Conservation (phyloP, 2,113 vertebrate genomes). For the Cranoglanis bouderius region DNA sequence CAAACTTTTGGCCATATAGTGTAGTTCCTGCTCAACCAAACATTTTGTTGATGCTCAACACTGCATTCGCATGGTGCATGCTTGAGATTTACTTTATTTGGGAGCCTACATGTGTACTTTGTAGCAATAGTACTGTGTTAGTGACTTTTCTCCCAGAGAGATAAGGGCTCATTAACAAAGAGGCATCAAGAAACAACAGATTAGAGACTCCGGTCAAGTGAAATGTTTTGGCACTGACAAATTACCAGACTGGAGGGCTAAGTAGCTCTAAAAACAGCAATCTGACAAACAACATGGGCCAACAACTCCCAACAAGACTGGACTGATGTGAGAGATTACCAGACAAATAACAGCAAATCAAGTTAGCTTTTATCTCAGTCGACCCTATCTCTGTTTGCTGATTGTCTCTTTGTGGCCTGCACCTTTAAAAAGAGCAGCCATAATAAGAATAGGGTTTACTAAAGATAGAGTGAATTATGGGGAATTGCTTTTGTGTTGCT, state of each 20-base stretch:
- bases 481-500: not conserved
- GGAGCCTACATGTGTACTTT: not conserved
- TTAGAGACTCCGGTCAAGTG: not conserved
- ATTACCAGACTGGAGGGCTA: conserved; percentile 1
- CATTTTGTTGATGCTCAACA: not conserved
- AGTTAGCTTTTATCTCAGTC: not conserved
- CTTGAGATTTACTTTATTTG: not conserved
- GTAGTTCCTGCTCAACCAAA: not conserved
- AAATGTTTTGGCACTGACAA: conserved; percentile 1
- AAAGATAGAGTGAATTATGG: not conserved
- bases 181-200: not conserved
- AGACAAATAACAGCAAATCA: conserved; percentile 42
- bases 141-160: not conserved
- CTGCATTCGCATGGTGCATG: not conserved
- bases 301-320: conserved; percentile 5
- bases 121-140: not conserved
- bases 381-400: not conserved
- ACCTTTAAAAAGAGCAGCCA: not conserved
- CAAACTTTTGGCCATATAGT: not conserved
- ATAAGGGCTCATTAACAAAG: not conserved
- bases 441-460: conserved; percentile 13
- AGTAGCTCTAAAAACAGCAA: conserved; percentile 13
- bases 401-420: not conserved
- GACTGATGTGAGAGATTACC: conserved; percentile 16
- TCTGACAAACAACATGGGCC: not conserved